Evolutionary conservation across 1,140 invertebrate genomes (phyloP), one percentile per base, ranked within the genome.

Genomic region (Heliconius hermathena): DNA sequence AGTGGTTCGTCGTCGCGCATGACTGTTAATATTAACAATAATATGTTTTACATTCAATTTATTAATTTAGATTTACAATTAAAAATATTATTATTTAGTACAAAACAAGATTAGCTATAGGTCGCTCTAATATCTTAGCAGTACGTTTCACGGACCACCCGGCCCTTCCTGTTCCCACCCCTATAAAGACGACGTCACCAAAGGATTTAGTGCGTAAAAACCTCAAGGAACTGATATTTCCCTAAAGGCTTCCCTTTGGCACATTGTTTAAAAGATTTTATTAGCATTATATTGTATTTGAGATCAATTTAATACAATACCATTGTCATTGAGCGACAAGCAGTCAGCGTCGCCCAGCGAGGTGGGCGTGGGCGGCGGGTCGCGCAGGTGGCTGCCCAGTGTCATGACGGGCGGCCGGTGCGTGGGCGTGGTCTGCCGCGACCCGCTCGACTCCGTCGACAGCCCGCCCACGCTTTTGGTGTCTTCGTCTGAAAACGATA

Each of bases 321-420:
- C 85, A 70, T 85, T 80, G 0, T 93, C 92, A 13, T 90, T 91
- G 18, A 94, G 86, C 5, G 90, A 92, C 3, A 92, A 81, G 8
- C 89, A 86, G 78, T 94, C 92, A 0, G 83, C 88, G 76, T 94
- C 92, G 2, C 90, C 90, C 0, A 92, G 81, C 4, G 91, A 93
- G 11, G 91, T 93, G 79, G 91, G 91, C 36, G 93, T 94, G 66
- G 93, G 91, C 57, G 93, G 93, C 33, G 92, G 91, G 82, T 94
- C 91, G 0, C 86, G 83, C 73, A 93, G 82, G 41, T 91, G 89
- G 76, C 84, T 90, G 71, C 86, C 93, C 38, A 97, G 95, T 81
- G 95, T 96, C 96, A 97, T 97, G 13, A 97, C 96, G 9, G 96
- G 97, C 26, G 95, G 95, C 77, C 96, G 95, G 91, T 97, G 96